Percentiles rank a stretch among this genome's conserved stretches.
These are phyloP conservation scores for Eleginops maclovinus DNA, from an alignment of 2,113 vertebrate genomes.

Conservation along the genomic window DNA sequence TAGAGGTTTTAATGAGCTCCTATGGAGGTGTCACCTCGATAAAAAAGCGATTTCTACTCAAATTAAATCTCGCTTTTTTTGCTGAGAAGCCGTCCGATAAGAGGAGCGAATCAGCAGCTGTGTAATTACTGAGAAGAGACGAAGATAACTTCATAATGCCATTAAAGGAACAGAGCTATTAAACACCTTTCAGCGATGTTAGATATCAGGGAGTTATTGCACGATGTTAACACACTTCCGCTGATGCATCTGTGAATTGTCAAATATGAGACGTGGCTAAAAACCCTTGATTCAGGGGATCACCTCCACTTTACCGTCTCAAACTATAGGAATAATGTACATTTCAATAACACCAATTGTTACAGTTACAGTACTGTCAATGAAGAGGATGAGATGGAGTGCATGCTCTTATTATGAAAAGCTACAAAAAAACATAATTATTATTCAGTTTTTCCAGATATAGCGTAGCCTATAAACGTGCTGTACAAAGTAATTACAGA, in stretches of 20 bases:
- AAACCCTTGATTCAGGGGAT: not conserved
- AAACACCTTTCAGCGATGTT: not conserved
- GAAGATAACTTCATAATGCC: not conserved
- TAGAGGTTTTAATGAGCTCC: slow-evolving; percentile 19
- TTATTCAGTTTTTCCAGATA: too few species aligned
- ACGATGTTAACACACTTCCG: not conserved
- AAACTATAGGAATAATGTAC: not conserved
- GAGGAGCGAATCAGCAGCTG: not conserved
- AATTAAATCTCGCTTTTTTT: not conserved
- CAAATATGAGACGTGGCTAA: not conserved
- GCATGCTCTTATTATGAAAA: not conserved
- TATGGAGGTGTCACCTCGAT: not conserved
- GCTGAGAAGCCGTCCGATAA: slow-evolving; percentile 15
- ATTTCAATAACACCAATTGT: not conserved
- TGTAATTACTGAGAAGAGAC: slow-evolving; percentile 8
- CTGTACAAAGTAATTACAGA: too few species aligned
- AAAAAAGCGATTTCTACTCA: not conserved
- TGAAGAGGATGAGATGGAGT: not conserved
- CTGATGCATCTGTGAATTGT: not conserved
- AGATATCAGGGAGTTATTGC: not conserved
- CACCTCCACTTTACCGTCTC: not conserved
- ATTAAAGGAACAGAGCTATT: not conserved
- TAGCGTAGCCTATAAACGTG: too few species aligned
- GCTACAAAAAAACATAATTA: not conserved
- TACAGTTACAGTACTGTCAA: too few species aligned